Percentiles rank a stretch among this genome's conserved stretches.
phyloP scores from a whole-genome alignment of 1,140 invertebrate species.

The Protaetia brevitarsis region DNA sequence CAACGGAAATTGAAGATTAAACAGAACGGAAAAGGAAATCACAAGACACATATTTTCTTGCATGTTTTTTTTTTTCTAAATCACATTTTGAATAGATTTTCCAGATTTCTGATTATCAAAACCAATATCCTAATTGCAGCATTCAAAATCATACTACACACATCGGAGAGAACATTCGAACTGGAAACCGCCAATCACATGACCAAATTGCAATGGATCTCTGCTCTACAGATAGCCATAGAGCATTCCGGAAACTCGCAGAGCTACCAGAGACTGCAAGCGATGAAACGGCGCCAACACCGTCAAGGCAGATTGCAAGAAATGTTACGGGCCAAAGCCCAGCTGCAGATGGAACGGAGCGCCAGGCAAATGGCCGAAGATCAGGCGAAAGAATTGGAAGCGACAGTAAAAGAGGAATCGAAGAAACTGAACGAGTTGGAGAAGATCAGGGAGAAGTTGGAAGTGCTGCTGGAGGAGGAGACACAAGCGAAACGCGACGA shows the following conservation, averaged over 20 bases:
- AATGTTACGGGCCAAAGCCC: constrained; percentile 52
- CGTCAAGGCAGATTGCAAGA: constrained; percentile 57
- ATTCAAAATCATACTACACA: constrained; percentile 57
- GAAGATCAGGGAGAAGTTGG: constrained; percentile 62
- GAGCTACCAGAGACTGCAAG: constrained; percentile 64
- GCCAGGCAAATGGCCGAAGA: constrained; percentile 67
- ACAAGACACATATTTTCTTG: too few species aligned
- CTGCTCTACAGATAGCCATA: constrained; percentile 66
- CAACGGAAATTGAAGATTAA: too few species aligned
- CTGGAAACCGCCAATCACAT: constrained; percentile 67
- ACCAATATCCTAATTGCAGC: too few species aligned
- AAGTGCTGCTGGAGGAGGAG: constrained; percentile 71
- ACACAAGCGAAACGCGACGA: constrained; percentile 79
- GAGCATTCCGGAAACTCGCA: constrained; percentile 61
- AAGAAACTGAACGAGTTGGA: constrained; percentile 70
- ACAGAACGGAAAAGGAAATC: too few species aligned
- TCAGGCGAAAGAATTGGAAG: constrained; percentile 61
- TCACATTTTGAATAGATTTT: too few species aligned
- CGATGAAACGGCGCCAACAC: constrained; percentile 59
- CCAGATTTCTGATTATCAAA: too few species aligned
- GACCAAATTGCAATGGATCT: constrained; percentile 68
- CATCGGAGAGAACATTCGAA: constrained; percentile 65
- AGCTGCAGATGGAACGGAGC: constrained; percentile 62
- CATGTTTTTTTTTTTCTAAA: too few species aligned
- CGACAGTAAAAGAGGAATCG: constrained; percentile 66